Evolutionary conservation across 2,797 vertebrate species (phyloP), one percentile per base, ranked within the genome.

Genomic region (Scarus forsteni): DNA sequence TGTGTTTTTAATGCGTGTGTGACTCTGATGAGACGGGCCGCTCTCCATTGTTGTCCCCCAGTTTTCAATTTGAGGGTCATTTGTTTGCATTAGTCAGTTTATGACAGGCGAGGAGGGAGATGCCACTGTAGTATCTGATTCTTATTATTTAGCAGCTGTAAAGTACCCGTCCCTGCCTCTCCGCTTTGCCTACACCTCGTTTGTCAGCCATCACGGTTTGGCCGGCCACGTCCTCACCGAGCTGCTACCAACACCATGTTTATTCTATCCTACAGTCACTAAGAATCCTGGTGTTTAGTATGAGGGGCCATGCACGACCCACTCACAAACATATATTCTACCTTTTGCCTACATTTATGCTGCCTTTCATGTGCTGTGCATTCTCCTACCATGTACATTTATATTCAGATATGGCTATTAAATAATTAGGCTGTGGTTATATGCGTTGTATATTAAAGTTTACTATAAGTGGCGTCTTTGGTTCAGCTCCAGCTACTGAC

Each of bases 11-110:
- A 15, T 58, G 8, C 52, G 9, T 67, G 7, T 53, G 43, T 55
- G 43, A 52, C 52, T 66, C 10, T 69, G 60, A 51, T 51, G 18
- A 27, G 49, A 51, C 8, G 19, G 58, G 46, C 38, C 45, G 8
- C 65, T 67, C 77, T 57, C 56, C 55, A 43, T 60, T 78, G 73
- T 80, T 61, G 68, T 79, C 66, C 73, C 16, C 2, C 79, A 70
- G 69, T 75, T 78, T 87, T 90, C 82, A 84, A 77, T 88, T 87
- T 81, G 74, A 89, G 83, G 85, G 85, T 85, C 77, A 90, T 93
- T 91, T 90, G 88, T 92, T 91, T 91, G 81, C 72, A 91, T 91
- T 89, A 90, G 79, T 73, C 66, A 52, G 46, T 76, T 74, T 64
- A 79, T 84, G 90, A 88, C 89, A 89, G 86, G 84, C 59, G 12